These are phyloP conservation scores for Hassar affinis DNA, from an alignment of 2,113 vertebrate genomes.

Conservation along the genomic window DNA sequence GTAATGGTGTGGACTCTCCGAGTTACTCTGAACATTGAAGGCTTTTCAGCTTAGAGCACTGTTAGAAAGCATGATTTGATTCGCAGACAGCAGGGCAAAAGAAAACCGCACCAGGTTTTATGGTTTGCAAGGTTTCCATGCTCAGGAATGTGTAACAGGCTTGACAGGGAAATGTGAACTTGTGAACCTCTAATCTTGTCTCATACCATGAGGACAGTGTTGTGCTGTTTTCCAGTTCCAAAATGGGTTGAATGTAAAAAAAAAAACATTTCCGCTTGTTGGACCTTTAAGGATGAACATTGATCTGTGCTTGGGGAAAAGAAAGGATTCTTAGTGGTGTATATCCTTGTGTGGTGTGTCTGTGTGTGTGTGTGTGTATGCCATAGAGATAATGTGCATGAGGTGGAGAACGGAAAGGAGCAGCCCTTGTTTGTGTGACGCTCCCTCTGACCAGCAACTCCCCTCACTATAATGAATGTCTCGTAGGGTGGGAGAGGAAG, in stretches of 20 bases:
- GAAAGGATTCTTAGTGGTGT: conserved; percentile 10
- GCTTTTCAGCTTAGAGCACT: background rate
- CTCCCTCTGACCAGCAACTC: conserved; percentile 42
- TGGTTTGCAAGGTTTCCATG: conserved; percentile 30
- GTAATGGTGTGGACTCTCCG: background rate
- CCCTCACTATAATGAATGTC: conserved; percentile 43
- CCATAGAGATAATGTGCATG: conserved; percentile 10
- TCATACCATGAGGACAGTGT: background rate
- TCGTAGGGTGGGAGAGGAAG: conserved; percentile 54
- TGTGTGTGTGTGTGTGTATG: background rate
- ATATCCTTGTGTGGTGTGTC: conserved; percentile 9
- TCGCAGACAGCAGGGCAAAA: background rate
- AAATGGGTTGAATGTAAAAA: background rate
- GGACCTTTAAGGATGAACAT: too few relatives aligned
- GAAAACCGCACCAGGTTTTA: conserved; percentile 30
- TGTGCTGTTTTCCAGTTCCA: background rate
- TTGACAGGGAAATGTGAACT: background rate
- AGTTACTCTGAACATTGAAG: background rate
- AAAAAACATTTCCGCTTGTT: background rate
- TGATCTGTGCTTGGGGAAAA: background rate
- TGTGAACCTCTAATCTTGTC: conserved; percentile 8
- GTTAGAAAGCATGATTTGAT: background rate
- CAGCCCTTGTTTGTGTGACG: conserved; percentile 42
- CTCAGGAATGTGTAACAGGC: conserved; percentile 14
- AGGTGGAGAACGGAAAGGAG: conserved; percentile 42